Evolutionary conservation across 2,888 invertebrate species (phyloP).

Genomic region (Drosophila testacea): DNA sequence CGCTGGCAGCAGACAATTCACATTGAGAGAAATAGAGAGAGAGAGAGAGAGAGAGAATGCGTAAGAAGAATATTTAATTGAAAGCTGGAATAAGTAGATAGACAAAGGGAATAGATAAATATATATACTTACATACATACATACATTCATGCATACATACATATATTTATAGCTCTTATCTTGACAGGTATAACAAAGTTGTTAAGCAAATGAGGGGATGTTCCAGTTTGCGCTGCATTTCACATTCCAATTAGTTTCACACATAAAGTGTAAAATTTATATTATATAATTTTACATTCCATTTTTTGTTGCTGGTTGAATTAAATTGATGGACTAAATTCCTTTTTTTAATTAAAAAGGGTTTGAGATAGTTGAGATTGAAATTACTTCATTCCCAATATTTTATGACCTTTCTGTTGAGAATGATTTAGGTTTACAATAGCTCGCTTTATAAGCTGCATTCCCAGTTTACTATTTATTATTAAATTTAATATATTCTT

Average conservation of each 20-base stretch:
- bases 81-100: background rate
- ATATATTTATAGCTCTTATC: background rate
- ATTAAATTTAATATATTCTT: too few species aligned
- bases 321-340: background rate
- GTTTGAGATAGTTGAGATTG: background rate
- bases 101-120: background rate
- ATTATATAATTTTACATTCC: too few species aligned
- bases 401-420: background rate
- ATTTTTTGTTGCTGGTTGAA: too few species aligned
- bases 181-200: background rate
- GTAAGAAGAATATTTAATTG: conserved; percentile 11
- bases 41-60: background rate
- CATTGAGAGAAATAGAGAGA: background rate
- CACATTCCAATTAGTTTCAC: background rate
- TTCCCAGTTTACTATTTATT: too few species aligned
- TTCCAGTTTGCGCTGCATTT: background rate
- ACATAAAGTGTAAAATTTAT: too few species aligned
- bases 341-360: background rate
- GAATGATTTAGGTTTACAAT: background rate
- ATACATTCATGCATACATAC: background rate
- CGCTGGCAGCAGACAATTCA: background rate
- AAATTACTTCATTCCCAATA: background rate
- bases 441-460: background rate
- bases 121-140: background rate
- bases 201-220: background rate